Evolutionary conservation across 2,888 invertebrate species (phyloP).

Genomic region (Zygaena filipendulae): DNA sequence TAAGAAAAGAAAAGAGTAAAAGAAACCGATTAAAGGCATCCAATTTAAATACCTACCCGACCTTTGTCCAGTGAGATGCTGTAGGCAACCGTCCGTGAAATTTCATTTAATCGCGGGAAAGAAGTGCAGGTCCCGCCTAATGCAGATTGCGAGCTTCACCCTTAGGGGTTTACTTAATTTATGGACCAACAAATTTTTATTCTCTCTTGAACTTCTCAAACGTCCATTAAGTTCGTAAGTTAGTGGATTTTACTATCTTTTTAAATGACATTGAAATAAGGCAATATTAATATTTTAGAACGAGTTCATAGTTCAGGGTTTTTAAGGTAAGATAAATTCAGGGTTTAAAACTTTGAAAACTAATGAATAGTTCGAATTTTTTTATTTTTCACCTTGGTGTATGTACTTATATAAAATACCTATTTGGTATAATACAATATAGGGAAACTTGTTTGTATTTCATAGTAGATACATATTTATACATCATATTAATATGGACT

Average conservation of each 20-base stretch:
- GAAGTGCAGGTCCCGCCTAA: slow-evolving; percentile 61
- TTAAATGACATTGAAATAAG: too few relatives aligned
- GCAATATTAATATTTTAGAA: too few relatives aligned
- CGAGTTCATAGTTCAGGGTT: too few relatives aligned
- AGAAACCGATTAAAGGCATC: slow-evolving; percentile 48
- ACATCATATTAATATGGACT: too few relatives aligned
- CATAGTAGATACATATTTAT: too few relatives aligned
- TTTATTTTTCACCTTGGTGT: too few relatives aligned
- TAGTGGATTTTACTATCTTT: slow-evolving; percentile 33
- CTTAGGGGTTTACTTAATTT: slow-evolving; percentile 53
- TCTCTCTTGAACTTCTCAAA: slow-evolving; percentile 55
- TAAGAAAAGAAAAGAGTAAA: slow-evolving; percentile 16
- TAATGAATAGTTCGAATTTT: too few relatives aligned
- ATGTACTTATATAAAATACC: too few relatives aligned
- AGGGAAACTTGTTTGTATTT: too few relatives aligned
- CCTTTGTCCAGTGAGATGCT: slow-evolving; percentile 57
- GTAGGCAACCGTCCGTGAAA: slow-evolving; percentile 58
- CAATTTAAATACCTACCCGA: slow-evolving; percentile 57
- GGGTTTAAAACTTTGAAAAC: too few relatives aligned
- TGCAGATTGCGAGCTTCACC: slow-evolving; percentile 57
- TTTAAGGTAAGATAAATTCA: too few relatives aligned
- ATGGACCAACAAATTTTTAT: slow-evolving; percentile 63
- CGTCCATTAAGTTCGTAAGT: slow-evolving; percentile 40
- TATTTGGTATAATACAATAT: too few relatives aligned
- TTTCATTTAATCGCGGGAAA: slow-evolving; percentile 62